Base-by-base conservation (phyloP, 2,888 invertebrate species). In the Hirtodrosophila duncani region DNA sequence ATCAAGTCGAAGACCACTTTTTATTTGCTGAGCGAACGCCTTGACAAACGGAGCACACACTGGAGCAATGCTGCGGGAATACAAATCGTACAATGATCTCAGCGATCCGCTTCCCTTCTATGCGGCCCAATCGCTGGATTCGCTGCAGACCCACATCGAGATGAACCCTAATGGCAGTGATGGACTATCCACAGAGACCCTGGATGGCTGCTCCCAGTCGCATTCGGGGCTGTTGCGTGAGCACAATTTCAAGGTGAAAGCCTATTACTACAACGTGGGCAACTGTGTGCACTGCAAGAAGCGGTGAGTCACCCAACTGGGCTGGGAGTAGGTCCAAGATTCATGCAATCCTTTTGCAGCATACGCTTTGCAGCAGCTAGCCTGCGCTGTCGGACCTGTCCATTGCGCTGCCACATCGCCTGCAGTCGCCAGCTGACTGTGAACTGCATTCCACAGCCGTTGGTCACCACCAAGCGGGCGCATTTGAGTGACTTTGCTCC, bases 261-360 rank as follows among this genome's bases (percentile, higher is more conserved):
- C 50, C 0, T 65, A 70, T 27, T 79, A 58, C 37, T 72, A 60
- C 21, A 72, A 68, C 8, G 78, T 72, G 34, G 72, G 72, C 3
- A 59, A 72, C 24, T 72, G 72, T 33, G 80, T 72, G 27, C 80
- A 77, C 21, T 72, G 72, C 52, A 60, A 77, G 20, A 72, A 72
- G 26, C 57, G 80, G 72, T 72, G 24, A 68, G 78, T 50, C 3
- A n/a, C n/a, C n/a, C n/a, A n/a, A n/a, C 2, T 30, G n/a, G 6
- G 7, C 11, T 7, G 1, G 7, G 1, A 11, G n/a, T 3, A 1
- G 1, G 8, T 17, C 3, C 27, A 13, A n/a, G 4, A 9, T 7
- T 6, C 9, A 2, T 14, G 7, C 13, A 7, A 8, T 31, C 3
- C 11, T 11, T 14, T 7, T 44, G 7, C 23, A 72, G 81, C 20